These are phyloP conservation scores for Nymphalis urticae DNA, from an alignment of 2,888 invertebrate species.

Conservation along the genomic window DNA sequence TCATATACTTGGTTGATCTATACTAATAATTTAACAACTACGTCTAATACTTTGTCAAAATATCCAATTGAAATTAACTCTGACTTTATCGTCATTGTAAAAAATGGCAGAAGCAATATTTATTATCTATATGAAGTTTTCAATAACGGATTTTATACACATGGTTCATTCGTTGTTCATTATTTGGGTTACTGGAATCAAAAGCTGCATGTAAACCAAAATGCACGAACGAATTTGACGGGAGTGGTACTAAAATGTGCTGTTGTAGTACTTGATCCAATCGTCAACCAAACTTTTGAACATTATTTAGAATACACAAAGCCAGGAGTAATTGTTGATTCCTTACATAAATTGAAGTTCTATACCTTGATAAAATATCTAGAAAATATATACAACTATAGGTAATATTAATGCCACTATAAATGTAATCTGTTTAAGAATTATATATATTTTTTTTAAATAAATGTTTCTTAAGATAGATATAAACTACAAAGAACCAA, in stretches of 20 bases:
- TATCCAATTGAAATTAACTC: constrained; percentile 72
- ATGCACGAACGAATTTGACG: constrained; percentile 74
- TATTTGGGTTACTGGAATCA: constrained; percentile 75
- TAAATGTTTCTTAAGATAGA: constrained; percentile 52
- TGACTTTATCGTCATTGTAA: constrained; percentile 62
- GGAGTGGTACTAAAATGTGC: constrained; percentile 80
- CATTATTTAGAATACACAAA: constrained; percentile 77
- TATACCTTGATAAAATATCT: constrained; percentile 80
- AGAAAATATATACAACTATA: constrained; percentile 84
- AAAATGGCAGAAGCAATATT: constrained; percentile 39
- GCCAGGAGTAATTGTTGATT: constrained; percentile 78
- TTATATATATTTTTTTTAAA: neutral
- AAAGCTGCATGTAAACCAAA: constrained; percentile 54
- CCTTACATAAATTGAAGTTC: constrained; percentile 84
- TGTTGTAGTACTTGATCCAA: constrained; percentile 68
- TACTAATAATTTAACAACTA: constrained; percentile 49
- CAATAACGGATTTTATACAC: constrained; percentile 79
- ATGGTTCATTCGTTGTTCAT: constrained; percentile 73
- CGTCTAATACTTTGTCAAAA: constrained; percentile 51
- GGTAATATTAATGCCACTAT: constrained; percentile 64
- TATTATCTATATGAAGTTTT: constrained; percentile 72
- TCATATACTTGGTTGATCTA: constrained; percentile 66
- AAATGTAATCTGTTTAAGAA: neutral
- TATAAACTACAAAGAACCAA: constrained; percentile 70
- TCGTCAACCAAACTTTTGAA: constrained; percentile 67